Conservation (phyloP, 1,140 invertebrate genomes). For the Habropoda laboriosa region DNA sequence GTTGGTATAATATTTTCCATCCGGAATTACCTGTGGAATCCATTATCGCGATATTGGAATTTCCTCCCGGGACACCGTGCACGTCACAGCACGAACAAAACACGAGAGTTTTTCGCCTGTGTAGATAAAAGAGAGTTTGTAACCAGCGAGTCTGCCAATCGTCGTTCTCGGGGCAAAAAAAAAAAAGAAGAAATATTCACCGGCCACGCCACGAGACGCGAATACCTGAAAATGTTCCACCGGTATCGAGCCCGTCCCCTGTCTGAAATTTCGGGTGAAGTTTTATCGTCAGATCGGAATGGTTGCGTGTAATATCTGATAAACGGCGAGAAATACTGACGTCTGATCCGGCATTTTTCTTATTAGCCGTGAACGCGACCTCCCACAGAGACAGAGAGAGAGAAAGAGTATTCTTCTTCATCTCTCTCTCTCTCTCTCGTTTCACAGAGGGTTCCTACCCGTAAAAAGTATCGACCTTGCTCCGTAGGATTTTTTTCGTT, state of each 20-base stretch:
- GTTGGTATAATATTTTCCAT: not conserved
- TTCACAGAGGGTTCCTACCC: not conserved
- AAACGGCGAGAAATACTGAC: not conserved
- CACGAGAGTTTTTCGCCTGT: not conserved
- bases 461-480: conserved; percentile 46
- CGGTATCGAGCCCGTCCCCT: not conserved
- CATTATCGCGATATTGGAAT: not conserved
- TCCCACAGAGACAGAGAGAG: too few species aligned
- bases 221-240: not conserved
- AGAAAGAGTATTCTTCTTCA: not conserved
- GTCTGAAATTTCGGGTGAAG: not conserved
- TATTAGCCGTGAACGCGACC: conserved; percentile 20
- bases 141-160: not conserved
- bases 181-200: not conserved
- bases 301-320: conserved; percentile 17
- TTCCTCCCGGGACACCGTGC: not conserved
- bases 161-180: not conserved
- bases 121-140: not conserved
- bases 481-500: conserved; percentile 42
- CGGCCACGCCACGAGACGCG: too few species aligned
- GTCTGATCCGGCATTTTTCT: conserved; percentile 34
- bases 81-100: not conserved
- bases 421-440: not conserved
- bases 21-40: not conserved
- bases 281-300: conserved; percentile 2